These are phyloP conservation scores for Epinephelus coioides DNA, from an alignment of 2,797 vertebrate species.

Conservation along the genomic window DNA sequence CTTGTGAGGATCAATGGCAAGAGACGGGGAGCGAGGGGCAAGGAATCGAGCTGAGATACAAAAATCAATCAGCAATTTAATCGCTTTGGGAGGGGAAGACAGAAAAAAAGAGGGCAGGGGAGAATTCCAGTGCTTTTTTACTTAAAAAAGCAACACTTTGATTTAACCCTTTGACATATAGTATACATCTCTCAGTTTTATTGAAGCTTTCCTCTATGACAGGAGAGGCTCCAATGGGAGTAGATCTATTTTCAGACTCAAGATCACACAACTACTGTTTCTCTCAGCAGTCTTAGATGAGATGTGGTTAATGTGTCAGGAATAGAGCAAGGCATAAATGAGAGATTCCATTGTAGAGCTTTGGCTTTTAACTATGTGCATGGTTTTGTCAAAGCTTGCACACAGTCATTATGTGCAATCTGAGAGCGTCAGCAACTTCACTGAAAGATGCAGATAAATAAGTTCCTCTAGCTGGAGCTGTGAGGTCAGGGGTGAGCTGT, in stretches of 20 bases:
- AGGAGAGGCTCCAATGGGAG: conserved; percentile 64
- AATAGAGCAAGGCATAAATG: conserved; percentile 45
- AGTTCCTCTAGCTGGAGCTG: conserved; percentile 12
- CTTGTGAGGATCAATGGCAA: conserved; percentile 87
- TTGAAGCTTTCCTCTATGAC: conserved; percentile 69
- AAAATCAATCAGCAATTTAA: conserved; percentile 91
- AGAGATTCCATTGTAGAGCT: conserved; percentile 34
- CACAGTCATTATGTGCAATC: conserved; percentile 29
- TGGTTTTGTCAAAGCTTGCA: conserved; percentile 52
- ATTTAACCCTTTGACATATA: conserved; percentile 78
- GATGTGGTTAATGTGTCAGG: conserved; percentile 55
- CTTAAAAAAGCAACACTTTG: conserved; percentile 77
- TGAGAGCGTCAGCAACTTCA: conserved; percentile 32
- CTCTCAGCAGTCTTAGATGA: conserved; percentile 42
- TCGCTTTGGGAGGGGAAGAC: conserved; percentile 79
- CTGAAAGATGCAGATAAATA: conserved; percentile 44
- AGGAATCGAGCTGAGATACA: conserved; percentile 86
- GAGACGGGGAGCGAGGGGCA: conserved; percentile 83
- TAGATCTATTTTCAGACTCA: conserved; percentile 71
- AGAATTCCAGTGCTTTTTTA: conserved; percentile 80
- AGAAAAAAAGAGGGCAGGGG: conserved; percentile 65
- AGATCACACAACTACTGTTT: conserved; percentile 64
- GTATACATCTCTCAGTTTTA: conserved; percentile 70
- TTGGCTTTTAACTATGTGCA: conserved; percentile 44
- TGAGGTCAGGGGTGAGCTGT: conserved; percentile 50